A percentile compares a stretch with the other conserved stretches of the same genome.
Evolutionary conservation across 2,797 vertebrate genomes (phyloP).

Genomic region (Tokudaia tokunoshimensis): DNA sequence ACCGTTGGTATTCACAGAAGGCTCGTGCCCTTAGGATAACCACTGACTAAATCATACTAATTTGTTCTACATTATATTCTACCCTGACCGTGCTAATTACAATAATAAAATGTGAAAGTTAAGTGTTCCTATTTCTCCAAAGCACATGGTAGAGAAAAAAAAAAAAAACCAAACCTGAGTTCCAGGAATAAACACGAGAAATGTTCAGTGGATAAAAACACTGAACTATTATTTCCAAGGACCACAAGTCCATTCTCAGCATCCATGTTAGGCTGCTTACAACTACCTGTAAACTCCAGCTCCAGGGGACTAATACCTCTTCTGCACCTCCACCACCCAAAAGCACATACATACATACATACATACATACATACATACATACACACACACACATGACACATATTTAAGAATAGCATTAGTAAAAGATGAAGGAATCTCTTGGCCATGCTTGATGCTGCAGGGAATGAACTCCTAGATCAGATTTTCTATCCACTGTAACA

Average conservation of each 20-base stretch:
- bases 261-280: not conserved
- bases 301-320: not conserved
- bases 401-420: not conserved
- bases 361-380: not conserved
- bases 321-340: not conserved
- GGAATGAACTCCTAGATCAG: not conserved
- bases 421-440: not conserved
- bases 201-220: not conserved
- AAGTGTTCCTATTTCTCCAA: constrained; percentile 45
- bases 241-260: not conserved
- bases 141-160: not conserved
- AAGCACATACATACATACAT: not conserved
- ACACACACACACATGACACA: too few species aligned
- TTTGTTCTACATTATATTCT: constrained; percentile 54
- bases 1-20: constrained; percentile 26
- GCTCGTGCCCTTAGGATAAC: constrained; percentile 19
- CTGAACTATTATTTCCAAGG: not conserved
- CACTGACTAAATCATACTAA: constrained; percentile 50
- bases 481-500: not conserved
- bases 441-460: not conserved
- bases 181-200: constrained; percentile 5
- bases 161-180: constrained; percentile 1
- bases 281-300: not conserved
- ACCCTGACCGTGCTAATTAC: constrained; percentile 60
- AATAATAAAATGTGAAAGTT: constrained; percentile 62